Evolutionary conservation across 2,113 vertebrate species (phyloP).

Genomic region (Rhinopithecus roxellana): DNA sequence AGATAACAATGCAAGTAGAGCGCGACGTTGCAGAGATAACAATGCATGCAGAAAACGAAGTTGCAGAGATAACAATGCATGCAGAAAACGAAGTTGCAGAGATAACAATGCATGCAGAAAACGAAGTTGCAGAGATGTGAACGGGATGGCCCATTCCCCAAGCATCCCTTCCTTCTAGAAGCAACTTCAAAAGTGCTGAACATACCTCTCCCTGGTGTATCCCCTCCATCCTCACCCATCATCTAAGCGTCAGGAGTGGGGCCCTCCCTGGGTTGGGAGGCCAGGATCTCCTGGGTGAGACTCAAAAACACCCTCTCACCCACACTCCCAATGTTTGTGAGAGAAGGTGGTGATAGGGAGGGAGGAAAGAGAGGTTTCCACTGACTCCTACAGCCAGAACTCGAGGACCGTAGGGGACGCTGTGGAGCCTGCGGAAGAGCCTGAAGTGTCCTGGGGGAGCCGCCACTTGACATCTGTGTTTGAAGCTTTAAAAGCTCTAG

Average conservation of each 20-base stretch:
- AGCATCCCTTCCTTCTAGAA: rapidly evolving
- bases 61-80: rapidly evolving
- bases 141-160: rapidly evolving
- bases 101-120: rapidly evolving
- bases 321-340: not conserved
- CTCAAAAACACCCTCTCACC: not conserved
- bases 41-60: rapidly evolving
- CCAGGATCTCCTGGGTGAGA: too few relatives aligned
- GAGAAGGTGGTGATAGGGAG: not conserved
- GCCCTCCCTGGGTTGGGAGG: too few relatives aligned
- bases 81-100: rapidly evolving
- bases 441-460: rapidly evolving
- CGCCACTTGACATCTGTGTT: not conserved
- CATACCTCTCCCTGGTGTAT: rapidly evolving
- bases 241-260: rapidly evolving
- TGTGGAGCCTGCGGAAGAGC: not conserved
- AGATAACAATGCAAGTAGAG: too few relatives aligned
- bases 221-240: rapidly evolving
- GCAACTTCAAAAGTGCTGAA: not conserved
- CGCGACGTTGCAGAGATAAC: rapidly evolving
- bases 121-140: rapidly evolving
- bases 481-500: not conserved
- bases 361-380: not conserved
- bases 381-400: not conserved
- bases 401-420: not conserved